Evolutionary conservation across 2,797 vertebrate species (phyloP), one percentile per base, ranked within the genome.

Genomic region (Aphelocoma californica): DNA sequence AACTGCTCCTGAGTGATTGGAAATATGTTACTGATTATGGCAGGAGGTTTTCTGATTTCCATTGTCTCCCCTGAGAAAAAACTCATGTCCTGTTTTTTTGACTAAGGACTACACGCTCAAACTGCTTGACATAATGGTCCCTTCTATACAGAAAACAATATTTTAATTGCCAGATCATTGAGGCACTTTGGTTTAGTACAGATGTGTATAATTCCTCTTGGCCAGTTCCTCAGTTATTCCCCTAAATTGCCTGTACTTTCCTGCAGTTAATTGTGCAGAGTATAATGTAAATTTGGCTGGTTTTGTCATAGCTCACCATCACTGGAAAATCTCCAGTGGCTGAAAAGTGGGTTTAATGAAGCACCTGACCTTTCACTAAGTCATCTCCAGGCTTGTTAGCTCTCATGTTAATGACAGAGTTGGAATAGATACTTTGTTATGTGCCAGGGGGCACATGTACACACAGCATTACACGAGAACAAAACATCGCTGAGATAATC

Each of bases 281-380:
- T 54, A 61, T 62, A 82, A 92, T 47, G 48, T n/a, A 58, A 93
- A 82, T 89, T 91, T 42, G 10, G 78, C 48, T 77, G 51, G 0
- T 88, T 95, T 90, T 94, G 84, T 91, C 51, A 51, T 16, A 62
- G 34, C 38, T 90, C 0, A 2, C 50, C 85, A 58, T 51, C 3
- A 19, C 48, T 91, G 65, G 64, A 92, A 95, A 95, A 20, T 17
- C 64, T 93, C 67, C 71, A 56, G 32, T 74, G 69, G 51, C 45
- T 94, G 90, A 85, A 48, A 78, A 77, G 50, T 6, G 28, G 36
- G 50, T 83, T 93, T 92, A 96, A 95, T 77, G 90, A 93, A 96
- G 80, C 74, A 74, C 53, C 86, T 94, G 93, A 96, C 88, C 93
- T 95, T 95, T 95, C 74, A 65, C 78, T 82, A 71, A 94, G 86